A percentile compares a stretch with the other conserved stretches of the same genome.
These are phyloP conservation scores for Phoxinus dragarum DNA, from an alignment of 2,797 vertebrate genomes.

Conservation along the genomic window DNA sequence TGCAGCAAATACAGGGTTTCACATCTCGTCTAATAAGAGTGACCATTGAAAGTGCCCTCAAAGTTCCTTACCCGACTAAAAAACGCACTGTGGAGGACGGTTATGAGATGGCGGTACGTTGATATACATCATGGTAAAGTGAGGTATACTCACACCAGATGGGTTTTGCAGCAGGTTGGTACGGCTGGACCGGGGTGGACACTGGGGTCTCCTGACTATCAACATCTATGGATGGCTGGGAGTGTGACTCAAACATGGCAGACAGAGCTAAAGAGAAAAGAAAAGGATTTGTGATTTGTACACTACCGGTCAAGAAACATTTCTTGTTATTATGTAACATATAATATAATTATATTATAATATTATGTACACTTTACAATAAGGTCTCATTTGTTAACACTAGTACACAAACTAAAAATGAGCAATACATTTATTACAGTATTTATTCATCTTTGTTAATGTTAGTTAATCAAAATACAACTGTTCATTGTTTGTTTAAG, in stretches of 20 bases:
- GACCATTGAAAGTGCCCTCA: background rate
- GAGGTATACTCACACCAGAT: conserved; percentile 88
- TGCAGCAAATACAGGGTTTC: background rate
- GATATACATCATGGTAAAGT: background rate
- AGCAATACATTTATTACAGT: too few species aligned
- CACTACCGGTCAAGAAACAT: background rate
- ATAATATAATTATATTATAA: background rate
- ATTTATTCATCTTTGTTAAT: too few species aligned
- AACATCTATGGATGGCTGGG: conserved; percentile 79
- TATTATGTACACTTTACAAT: too few species aligned
- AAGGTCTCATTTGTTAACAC: too few species aligned
- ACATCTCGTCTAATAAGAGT: background rate
- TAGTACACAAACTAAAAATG: too few species aligned
- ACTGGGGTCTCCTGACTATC: conserved; percentile 82
- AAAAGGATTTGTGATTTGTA: background rate
- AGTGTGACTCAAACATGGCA: conserved; percentile 88
- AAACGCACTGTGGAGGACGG: background rate
- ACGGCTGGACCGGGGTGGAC: conserved; percentile 74
- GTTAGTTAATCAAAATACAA: too few species aligned
- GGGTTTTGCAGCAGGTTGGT: conserved; percentile 79
- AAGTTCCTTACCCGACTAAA: background rate
- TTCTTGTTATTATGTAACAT: background rate
- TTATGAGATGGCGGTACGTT: background rate
- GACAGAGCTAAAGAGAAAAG: conserved; percentile 70
- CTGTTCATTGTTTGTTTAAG: too few species aligned